Evolutionary conservation across 2,888 invertebrate species (phyloP).

Genomic region (Caenorhabditis becei): DNA sequence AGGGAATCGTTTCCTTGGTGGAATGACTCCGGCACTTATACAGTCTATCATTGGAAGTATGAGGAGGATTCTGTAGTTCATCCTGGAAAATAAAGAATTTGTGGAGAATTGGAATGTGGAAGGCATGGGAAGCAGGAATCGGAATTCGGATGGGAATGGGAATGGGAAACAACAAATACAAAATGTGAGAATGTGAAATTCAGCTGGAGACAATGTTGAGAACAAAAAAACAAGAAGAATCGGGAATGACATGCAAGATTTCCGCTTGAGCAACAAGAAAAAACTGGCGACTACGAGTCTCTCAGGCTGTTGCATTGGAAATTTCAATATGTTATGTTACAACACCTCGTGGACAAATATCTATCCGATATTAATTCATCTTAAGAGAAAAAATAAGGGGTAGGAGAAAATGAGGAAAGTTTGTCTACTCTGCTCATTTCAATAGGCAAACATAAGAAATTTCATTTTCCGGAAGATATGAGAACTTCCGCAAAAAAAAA

Average conservation of each 20-base stretch:
- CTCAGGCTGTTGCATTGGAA: constrained; percentile 32
- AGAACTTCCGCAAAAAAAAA: not conserved
- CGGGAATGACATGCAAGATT: constrained; percentile 57
- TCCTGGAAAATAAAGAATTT: constrained; percentile 35
- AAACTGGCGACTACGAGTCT: constrained; percentile 17
- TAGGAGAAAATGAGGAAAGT: not conserved
- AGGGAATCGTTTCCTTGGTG: constrained; percentile 84
- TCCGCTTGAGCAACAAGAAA: constrained; percentile 54
- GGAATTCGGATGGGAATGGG: not conserved
- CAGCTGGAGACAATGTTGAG: constrained; percentile 2
- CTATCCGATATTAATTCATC: constrained; percentile 34
- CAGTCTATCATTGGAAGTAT: constrained; percentile 17
- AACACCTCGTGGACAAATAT: constrained; percentile 42
- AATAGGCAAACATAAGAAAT: not conserved
- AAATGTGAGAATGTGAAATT: constrained; percentile 11
- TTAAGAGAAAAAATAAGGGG: constrained; percentile 2
- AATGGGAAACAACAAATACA: not conserved
- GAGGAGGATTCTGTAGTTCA: constrained; percentile 52
- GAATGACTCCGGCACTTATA: not conserved
- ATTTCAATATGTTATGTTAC: constrained; percentile 41
- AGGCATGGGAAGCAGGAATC: too few species aligned
- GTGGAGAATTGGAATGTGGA: too few species aligned
- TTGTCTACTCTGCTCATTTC: not conserved
- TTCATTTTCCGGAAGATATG: not conserved
- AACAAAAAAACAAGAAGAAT: constrained; percentile 37